Evolutionary conservation across 2,888 invertebrate species (phyloP).

Genomic region (Catocala fraxini): DNA sequence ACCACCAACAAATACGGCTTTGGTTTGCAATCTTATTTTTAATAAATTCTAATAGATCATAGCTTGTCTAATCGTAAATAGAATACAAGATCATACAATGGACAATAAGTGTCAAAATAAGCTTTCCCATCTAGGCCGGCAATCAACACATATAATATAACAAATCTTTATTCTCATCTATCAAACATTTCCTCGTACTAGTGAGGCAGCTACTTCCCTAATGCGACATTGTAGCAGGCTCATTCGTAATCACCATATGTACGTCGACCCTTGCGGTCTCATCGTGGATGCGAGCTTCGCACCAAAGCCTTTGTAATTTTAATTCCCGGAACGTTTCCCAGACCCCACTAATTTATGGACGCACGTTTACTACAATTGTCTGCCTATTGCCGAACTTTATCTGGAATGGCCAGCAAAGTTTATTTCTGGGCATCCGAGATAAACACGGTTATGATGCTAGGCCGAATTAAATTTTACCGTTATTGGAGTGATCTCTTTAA

Average conservation of each 20-base stretch:
- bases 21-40: too few relatives aligned
- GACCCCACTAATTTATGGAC: conserved; percentile 61
- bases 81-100: too few relatives aligned
- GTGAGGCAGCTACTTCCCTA: conserved; percentile 19
- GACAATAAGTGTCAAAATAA: too few relatives aligned
- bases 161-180: background rate
- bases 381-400: conserved; percentile 50
- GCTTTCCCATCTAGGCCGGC: too few relatives aligned
- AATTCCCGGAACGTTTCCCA: conserved; percentile 56
- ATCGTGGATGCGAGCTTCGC: conserved; percentile 61
- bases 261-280: conserved; percentile 58
- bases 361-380: conserved; percentile 58
- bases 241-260: conserved; percentile 66
- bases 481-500: too few relatives aligned
- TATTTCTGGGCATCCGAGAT: background rate
- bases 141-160: background rate
- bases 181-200: background rate
- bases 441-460: conserved; percentile 14
- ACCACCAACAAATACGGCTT: too few relatives aligned
- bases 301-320: conserved; percentile 68
- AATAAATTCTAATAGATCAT: too few relatives aligned
- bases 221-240: conserved; percentile 44
- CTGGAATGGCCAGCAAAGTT: conserved; percentile 12
- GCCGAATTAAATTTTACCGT: conserved; percentile 28
- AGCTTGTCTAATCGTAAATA: too few relatives aligned